phyloP scores from a whole-genome alignment of 2,888 invertebrate species.

The Protonemura montana region DNA sequence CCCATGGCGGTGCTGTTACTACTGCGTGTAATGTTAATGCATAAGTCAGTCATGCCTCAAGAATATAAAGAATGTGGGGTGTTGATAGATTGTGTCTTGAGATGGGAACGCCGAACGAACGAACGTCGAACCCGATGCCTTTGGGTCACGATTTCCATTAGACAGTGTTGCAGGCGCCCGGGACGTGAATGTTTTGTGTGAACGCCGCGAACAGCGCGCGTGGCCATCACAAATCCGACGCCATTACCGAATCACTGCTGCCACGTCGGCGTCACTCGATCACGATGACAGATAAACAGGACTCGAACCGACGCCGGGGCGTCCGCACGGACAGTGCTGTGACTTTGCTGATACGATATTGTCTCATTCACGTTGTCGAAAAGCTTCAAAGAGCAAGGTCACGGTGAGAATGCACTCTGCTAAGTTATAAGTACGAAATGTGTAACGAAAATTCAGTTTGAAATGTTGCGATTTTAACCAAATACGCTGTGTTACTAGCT shows the following conservation, averaged over 20 bases:
- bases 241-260: conserved; percentile 12
- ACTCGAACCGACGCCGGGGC: neutral
- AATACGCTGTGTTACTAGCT: no score
- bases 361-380: no score
- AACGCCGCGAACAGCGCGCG: conserved; percentile 20
- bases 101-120: neutral
- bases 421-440: no score
- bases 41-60: conserved; percentile 4
- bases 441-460: no score
- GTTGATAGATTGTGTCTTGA: conserved; percentile 27
- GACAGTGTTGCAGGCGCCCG: conserved; percentile 10
- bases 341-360: no score
- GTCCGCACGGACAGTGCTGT: no score
- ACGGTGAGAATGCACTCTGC: no score
- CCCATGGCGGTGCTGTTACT: neutral
- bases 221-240: conserved; percentile 19
- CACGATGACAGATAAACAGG: neutral
- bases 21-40: neutral
- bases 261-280: neutral
- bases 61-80: conserved; percentile 21
- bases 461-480: no score
- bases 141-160: conserved; percentile 40
- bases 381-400: no score
- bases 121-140: conserved; percentile 19
- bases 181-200: conserved; percentile 36